phyloP scores from a whole-genome alignment of 2,113 vertebrate species.

The Syrmaticus mikado region DNA sequence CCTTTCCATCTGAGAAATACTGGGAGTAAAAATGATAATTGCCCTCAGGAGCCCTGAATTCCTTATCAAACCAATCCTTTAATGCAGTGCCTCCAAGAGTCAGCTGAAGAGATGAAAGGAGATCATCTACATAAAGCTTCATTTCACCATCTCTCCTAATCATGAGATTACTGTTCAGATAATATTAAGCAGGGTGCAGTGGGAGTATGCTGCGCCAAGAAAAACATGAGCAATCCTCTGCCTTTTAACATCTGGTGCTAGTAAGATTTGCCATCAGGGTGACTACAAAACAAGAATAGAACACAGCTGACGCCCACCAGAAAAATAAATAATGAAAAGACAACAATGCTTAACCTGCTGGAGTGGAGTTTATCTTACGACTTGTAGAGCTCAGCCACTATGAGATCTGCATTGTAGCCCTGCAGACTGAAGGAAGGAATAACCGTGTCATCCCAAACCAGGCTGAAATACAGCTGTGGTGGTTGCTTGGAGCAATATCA shows the following conservation, averaged over 20 bases:
- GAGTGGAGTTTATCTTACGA: slow-evolving; percentile 22
- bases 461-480: accelerated
- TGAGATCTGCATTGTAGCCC: neutral
- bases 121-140: slow-evolving; percentile 59
- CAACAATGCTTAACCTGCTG: neutral
- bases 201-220: slow-evolving; percentile 52
- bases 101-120: slow-evolving; percentile 66
- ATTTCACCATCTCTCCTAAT: slow-evolving; percentile 52
- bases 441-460: neutral
- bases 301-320: slow-evolving; percentile 10
- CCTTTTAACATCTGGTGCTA: slow-evolving; percentile 57
- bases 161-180: slow-evolving; percentile 63
- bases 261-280: slow-evolving; percentile 17
- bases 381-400: neutral
- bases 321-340: neutral
- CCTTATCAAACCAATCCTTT: slow-evolving; percentile 49
- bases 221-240: slow-evolving; percentile 58
- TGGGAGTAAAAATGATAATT: slow-evolving; percentile 47
- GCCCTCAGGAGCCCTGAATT: slow-evolving; percentile 41
- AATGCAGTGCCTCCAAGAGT: slow-evolving; percentile 47
- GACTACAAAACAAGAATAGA: slow-evolving; percentile 21
- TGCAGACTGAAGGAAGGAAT: neutral
- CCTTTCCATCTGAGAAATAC: slow-evolving; percentile 26
- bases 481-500: neutral
- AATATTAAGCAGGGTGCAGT: slow-evolving; percentile 58